Evolutionary conservation across 2,797 vertebrate species (phyloP), one percentile per base, ranked within the genome.

Genomic region (Allobates femoralis): DNA sequence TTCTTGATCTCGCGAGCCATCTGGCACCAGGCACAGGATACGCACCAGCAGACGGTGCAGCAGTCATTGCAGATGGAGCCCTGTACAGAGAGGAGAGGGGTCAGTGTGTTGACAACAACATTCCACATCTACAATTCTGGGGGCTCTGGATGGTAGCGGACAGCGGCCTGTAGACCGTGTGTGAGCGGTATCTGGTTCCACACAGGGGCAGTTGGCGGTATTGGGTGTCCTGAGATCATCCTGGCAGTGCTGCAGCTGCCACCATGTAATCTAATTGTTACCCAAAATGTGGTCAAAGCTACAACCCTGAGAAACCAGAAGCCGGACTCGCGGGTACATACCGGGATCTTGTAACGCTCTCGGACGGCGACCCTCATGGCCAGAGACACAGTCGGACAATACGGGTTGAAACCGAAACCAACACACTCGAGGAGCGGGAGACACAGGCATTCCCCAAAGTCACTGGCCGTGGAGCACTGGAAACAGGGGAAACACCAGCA

Each of bases 361-460:
- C 85, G 50, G 71, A 66, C 50, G 1, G 56, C 34, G 2, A 79
- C 15, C 28, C 85, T 32, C 79, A 86, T 78, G 0, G 85, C 46
- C 34, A 86, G 16, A 26, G 79, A 82, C 6, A 83, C n/a, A 23
- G 46, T 26, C 19, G 85, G 79, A 5, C 51, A n/a, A 5, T 11
- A 19, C 1, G 46, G 23, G 2, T 41, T 1, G 18, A 23, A 82
- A 3, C 79, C 51, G 0, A 50, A 0, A 0, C 30, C 46, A 14
- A 5, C 5, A 2, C 12, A 3, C 16, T 93, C 91, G 88, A 93
- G 69, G 78, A 93, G 83, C 37, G 92, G 92, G 88, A 93, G 90
- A 66, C 92, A 93, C 71, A 92, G 85, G 23, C 92, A 90, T 83
- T 93, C 92, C 41, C 91, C 91, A 58, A 89, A 90, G 0, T 91